These are phyloP conservation scores for Brachionus sp. DNA, from an alignment of 1,140 invertebrate species.

Conservation along the genomic window DNA sequence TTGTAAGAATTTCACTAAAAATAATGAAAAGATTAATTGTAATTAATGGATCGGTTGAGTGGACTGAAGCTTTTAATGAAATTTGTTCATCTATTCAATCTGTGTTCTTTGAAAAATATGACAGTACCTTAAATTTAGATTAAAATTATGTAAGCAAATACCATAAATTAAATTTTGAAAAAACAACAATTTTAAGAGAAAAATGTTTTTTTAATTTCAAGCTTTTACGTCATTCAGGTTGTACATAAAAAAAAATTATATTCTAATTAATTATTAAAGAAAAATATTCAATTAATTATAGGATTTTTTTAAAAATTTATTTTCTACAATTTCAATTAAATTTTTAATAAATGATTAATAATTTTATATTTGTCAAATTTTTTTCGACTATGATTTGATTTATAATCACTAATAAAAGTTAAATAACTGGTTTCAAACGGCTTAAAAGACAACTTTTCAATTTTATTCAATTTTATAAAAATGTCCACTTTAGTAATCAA, in stretches of 20 bases:
- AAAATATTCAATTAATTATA: not conserved
- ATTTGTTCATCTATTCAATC: not conserved
- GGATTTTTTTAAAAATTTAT: not conserved
- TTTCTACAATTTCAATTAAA: not conserved
- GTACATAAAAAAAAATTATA: not conserved
- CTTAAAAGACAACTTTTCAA: not conserved
- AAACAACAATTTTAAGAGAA: not conserved
- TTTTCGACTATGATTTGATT: conserved; percentile 12
- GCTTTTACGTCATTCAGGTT: not conserved
- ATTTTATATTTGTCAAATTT: conserved; percentile 3
- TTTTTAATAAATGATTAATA: conserved; percentile 19
- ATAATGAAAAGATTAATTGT: conserved; percentile 21
- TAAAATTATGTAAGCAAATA: not conserved
- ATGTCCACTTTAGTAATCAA: not conserved
- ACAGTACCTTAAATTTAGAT: conserved; percentile 25
- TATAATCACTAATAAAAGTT: conserved; percentile 19
- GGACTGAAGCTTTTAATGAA: conserved; percentile 1
- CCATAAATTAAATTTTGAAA: not conserved
- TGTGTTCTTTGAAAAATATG: conserved; percentile 39
- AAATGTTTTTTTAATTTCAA: not conserved
- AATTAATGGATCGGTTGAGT: conserved; percentile 36
- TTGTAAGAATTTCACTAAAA: not conserved
- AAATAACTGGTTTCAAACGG: conserved; percentile 1
- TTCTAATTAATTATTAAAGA: not conserved
- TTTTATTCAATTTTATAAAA: conserved; percentile 8